phyloP scores from a whole-genome alignment of 2,797 vertebrate genomes.

The Psittacula echo region DNA sequence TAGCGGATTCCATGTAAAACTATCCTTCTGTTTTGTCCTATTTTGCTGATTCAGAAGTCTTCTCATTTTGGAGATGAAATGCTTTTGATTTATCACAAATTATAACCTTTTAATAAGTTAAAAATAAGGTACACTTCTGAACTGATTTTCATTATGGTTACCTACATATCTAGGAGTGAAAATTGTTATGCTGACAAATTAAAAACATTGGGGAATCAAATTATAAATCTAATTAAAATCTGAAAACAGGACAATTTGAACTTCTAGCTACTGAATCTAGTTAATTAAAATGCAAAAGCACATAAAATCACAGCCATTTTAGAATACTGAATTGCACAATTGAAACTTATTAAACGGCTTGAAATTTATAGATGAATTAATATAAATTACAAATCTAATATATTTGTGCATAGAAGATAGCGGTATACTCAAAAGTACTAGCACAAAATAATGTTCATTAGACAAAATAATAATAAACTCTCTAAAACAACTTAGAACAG shows the following conservation, averaged over 20 bases:
- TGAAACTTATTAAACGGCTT: background rate
- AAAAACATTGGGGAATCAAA: background rate
- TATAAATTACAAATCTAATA: background rate
- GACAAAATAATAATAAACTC: slow-evolving; percentile 3
- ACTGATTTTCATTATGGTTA: background rate
- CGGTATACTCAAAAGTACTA: background rate
- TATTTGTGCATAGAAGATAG: background rate
- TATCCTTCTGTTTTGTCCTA: background rate
- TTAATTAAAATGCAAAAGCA: slow-evolving; percentile 28
- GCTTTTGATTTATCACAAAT: background rate
- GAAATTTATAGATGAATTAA: background rate
- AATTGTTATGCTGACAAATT: background rate
- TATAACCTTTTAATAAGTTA: background rate
- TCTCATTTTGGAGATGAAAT: background rate
- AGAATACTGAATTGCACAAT: background rate
- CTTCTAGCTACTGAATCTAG: background rate
- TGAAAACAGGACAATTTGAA: background rate
- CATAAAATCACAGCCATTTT: slow-evolving; percentile 4
- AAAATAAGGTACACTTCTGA: background rate
- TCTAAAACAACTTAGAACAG: background rate
- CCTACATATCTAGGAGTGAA: background rate
- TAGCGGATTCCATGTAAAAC: background rate
- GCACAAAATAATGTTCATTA: background rate
- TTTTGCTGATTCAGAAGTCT: background rate
- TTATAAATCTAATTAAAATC: slow-evolving; percentile 10